phyloP scores from a whole-genome alignment of 2,113 vertebrate species.

The Suricata suricatta region DNA sequence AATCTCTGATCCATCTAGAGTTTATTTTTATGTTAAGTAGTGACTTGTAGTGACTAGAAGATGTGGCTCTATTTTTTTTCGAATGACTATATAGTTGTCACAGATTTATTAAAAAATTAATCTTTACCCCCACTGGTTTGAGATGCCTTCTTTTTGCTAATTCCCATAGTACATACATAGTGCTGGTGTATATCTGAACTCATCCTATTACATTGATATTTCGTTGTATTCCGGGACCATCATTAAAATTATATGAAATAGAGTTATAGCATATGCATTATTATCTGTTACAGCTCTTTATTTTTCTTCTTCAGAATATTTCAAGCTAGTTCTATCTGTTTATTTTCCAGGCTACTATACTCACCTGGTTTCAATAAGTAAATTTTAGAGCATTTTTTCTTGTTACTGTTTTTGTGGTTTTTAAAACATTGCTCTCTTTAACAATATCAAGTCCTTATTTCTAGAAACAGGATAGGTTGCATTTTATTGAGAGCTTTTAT shows the following conservation, averaged over 20 bases:
- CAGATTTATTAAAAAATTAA: constrained; percentile 54
- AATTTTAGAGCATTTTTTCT: background rate
- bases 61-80: constrained; percentile 42
- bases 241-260: background rate
- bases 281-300: background rate
- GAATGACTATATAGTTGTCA: constrained; percentile 28
- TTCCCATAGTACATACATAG: background rate
- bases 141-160: constrained; percentile 23
- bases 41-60: constrained; percentile 5
- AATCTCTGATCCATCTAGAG: constrained; percentile 60
- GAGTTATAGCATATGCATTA: background rate
- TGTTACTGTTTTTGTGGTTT: background rate
- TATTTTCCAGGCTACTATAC: background rate
- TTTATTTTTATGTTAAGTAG: constrained; percentile 61
- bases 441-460: background rate
- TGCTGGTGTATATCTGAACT: background rate
- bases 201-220: background rate
- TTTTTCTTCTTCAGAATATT: background rate
- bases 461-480: background rate
- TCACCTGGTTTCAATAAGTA: background rate
- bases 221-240: background rate
- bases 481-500: background rate
- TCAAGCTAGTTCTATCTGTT: background rate
- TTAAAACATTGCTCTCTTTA: background rate
- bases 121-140: constrained; percentile 8